Evolutionary conservation across 2,888 invertebrate genomes (phyloP), one percentile per base, ranked within the genome.

Genomic region (Eupithecia tripunctaria): DNA sequence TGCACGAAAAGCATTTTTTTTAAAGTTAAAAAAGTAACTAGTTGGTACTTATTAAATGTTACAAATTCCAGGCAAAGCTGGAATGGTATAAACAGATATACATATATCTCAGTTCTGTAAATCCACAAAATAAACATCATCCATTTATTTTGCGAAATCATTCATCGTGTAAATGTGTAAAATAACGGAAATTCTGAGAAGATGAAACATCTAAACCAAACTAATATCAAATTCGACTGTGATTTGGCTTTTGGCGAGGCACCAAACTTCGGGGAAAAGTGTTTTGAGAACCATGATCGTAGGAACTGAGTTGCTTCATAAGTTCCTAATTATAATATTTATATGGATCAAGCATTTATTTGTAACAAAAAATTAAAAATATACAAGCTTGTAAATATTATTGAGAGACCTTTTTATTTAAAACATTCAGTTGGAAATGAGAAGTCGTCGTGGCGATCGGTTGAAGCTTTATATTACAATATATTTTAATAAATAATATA

Each of bases 261-360:
- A 63, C 68, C 71, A 72, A 72, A 27, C 29, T 67, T 67, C 27
- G 12, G 12, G 29, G 65, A 70, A 63, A 69, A 63, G 21, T 63
- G 36, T 21, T 21, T 63, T 32, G n/a, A 27, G 25, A 59, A 21
- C 15, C 3, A n/a, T 51, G 21, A 21, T 21, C 12, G 21, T 47
- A 51, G 21, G 21, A 51, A 51, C n/a, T 51, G 51, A 51, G 51
- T 51, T 51, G 51, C 21, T 47, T 51, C 0, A 51, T 21, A 51
- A 21, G 47, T 51, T 51, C 21, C 21, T 51, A 38, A 14, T 38
- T 47, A 47, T 51, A 21, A 47, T 51, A 21, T 12, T 21, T 51
- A 21, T 21, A 21, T 2, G 21, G 21, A 21, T 21, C 21, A 51
- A 51, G 0, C 10, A 21, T 21, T 51, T 10, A 51, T 21, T 21